phyloP scores from a whole-genome alignment of 1,140 invertebrate species.

The Macrocentrus cingulum region DNA sequence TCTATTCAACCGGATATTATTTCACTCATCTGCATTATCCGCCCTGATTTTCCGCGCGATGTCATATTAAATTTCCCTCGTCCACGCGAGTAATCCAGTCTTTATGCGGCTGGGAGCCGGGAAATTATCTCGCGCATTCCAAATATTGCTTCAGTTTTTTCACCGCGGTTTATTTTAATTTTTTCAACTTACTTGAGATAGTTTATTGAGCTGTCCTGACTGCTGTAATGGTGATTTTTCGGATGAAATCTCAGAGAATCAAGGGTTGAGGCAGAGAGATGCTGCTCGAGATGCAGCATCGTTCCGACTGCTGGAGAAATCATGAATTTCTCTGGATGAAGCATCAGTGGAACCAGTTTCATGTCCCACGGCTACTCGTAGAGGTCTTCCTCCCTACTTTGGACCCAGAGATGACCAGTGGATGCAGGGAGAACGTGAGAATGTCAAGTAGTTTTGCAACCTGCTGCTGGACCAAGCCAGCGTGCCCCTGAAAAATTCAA shows the following conservation, averaged over 20 bases:
- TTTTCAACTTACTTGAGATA: too few relatives aligned
- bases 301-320: conserved; percentile 44
- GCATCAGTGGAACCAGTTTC: conserved; percentile 42
- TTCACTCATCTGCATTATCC: conserved; percentile 11
- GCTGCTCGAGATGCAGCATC: conserved; percentile 46
- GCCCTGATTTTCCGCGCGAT: conserved; percentile 3
- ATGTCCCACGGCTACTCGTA: conserved; percentile 36
- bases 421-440: conserved; percentile 48
- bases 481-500: too few relatives aligned
- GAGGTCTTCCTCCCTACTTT: conserved; percentile 33
- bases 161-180: too few relatives aligned
- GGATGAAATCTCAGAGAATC: too few relatives aligned
- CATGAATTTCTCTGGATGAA: conserved; percentile 37
- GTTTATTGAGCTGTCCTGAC: too few relatives aligned
- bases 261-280: conserved; percentile 29
- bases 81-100: background rate
- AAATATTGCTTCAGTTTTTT: too few relatives aligned
- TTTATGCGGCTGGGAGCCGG: too few relatives aligned
- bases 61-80: conserved; percentile 24
- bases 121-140: too few relatives aligned
- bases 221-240: too few relatives aligned
- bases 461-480: too few relatives aligned
- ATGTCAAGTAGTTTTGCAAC: conserved; percentile 39
- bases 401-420: conserved; percentile 10
- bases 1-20: conserved; percentile 18